Conservation (phyloP, 2,888 invertebrate genomes). For the Nomada ruficornis region DNA sequence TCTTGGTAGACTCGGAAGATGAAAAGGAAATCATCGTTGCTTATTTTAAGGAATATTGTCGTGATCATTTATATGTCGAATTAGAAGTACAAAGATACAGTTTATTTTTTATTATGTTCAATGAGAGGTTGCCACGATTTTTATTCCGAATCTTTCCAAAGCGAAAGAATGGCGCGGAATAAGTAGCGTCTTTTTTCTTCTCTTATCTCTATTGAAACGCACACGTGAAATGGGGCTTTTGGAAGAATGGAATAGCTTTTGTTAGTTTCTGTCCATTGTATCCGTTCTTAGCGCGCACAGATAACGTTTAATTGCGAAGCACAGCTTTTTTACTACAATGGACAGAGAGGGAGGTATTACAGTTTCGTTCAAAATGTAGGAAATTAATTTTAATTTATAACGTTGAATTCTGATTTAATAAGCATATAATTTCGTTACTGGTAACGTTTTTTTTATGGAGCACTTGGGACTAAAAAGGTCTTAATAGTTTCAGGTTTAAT, state of each 20-base stretch:
- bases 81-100: constrained; percentile 6
- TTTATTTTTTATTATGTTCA: constrained; percentile 26
- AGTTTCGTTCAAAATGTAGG: background rate
- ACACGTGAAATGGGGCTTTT: constrained; percentile 5
- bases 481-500: background rate
- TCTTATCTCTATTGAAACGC: constrained; percentile 31
- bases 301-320: constrained; percentile 19
- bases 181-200: constrained; percentile 4
- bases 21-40: background rate
- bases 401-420: background rate
- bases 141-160: constrained; percentile 11
- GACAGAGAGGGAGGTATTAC: background rate
- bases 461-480: background rate
- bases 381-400: background rate
- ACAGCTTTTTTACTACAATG: background rate
- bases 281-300: background rate
- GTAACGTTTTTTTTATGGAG: background rate
- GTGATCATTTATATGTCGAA: too few relatives aligned
- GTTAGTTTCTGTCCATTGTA: constrained; percentile 22
- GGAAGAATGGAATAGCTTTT: constrained; percentile 19
- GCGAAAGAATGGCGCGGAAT: constrained; percentile 15
- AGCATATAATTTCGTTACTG: too few relatives aligned
- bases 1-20: background rate
- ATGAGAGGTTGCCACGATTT: background rate
- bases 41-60: too few relatives aligned